A percentile compares a stretch with the other conserved stretches of the same genome.
phyloP scores from a whole-genome alignment of 53 echinoderm and acorn worm species.

The Henricia sp. region DNA sequence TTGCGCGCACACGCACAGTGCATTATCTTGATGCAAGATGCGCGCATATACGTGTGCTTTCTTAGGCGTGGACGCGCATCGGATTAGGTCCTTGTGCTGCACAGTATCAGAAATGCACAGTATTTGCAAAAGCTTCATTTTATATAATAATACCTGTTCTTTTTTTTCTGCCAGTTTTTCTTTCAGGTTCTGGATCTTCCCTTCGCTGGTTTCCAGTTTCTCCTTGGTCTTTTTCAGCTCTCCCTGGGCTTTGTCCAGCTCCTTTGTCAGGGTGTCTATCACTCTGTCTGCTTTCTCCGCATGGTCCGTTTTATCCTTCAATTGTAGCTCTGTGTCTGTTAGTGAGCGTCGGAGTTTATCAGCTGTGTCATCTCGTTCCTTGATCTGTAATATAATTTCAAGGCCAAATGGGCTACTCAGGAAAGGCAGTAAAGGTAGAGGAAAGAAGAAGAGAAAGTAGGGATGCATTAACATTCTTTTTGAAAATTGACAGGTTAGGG shows the following conservation, averaged over 20 bases:
- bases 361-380: slow-evolving; percentile 72
- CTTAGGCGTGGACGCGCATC: too few relatives aligned
- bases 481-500: too few relatives aligned
- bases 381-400: slow-evolving; percentile 55
- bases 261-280: slow-evolving; percentile 76
- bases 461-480: too few relatives aligned
- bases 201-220: slow-evolving; percentile 66
- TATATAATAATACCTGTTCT: slow-evolving; percentile 79
- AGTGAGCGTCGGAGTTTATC: slow-evolving; percentile 72
- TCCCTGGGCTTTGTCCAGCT: slow-evolving; percentile 67
- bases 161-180: slow-evolving; percentile 73
- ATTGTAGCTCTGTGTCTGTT: slow-evolving; percentile 76
- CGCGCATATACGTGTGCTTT: too few relatives aligned
- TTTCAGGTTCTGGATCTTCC: slow-evolving; percentile 60
- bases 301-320: slow-evolving; percentile 74
- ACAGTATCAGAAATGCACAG: too few relatives aligned
- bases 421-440: too few relatives aligned
- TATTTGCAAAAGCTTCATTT: too few relatives aligned
- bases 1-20: too few relatives aligned
- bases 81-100: background rate
- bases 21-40: too few relatives aligned
- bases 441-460: too few relatives aligned
- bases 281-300: slow-evolving; percentile 72
- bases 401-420: too few relatives aligned
- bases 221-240: slow-evolving; percentile 69